Conservation (phyloP, 2,113 vertebrate genomes). For the Cervus canadensis region DNA sequence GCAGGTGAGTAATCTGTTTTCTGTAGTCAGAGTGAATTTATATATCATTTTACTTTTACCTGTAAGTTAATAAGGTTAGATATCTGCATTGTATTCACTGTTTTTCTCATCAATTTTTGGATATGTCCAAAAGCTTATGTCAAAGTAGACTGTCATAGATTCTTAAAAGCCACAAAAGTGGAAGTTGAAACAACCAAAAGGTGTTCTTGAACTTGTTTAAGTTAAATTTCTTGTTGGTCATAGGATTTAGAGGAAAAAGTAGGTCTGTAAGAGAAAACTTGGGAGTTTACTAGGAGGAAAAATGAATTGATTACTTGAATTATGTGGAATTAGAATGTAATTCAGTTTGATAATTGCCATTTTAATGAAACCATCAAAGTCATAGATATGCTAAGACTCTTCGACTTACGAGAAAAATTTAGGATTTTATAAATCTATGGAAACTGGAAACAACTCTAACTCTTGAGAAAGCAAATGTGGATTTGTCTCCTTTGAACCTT, state of each 20-base stretch:
- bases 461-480: not conserved
- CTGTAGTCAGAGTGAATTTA: not conserved
- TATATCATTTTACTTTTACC: not conserved
- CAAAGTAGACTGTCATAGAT: not conserved
- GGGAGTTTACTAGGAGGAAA: not conserved
- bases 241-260: not conserved
- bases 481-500: not conserved
- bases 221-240: constrained; percentile 7
- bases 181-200: not conserved
- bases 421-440: not conserved
- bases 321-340: not conserved
- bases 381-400: not conserved
- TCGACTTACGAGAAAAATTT: not conserved
- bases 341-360: not conserved
- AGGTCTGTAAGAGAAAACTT: not conserved
- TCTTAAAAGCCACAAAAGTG: constrained; percentile 12
- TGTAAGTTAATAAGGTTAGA: not conserved
- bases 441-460: not conserved
- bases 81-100: not conserved
- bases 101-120: not conserved
- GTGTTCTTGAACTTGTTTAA: not conserved
- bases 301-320: not conserved
- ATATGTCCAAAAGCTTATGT: not conserved
- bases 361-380: not conserved
- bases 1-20: constrained; percentile 88